Evolutionary conservation across 2,888 invertebrate species (phyloP).

Genomic region (Brenthis hecate): DNA sequence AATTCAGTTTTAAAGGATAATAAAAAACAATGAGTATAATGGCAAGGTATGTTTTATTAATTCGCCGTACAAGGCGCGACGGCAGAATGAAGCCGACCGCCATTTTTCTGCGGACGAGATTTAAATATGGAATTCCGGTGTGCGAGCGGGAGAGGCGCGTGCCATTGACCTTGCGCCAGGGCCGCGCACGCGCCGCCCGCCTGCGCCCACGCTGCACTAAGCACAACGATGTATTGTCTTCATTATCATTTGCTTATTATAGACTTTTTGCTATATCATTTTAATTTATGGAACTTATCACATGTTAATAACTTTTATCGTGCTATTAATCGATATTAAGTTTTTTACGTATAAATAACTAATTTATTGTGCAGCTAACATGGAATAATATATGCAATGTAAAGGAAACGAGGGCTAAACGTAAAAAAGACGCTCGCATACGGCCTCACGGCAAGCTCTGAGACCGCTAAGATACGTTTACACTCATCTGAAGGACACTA

Average conservation of each 20-base stretch:
- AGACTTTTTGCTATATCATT: conserved; percentile 19
- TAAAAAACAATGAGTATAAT: conserved; percentile 74
- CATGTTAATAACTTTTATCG: conserved; percentile 21
- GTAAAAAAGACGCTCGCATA: conserved; percentile 13
- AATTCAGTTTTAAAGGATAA: conserved; percentile 68
- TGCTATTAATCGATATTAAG: not conserved
- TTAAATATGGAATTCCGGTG: conserved; percentile 83
- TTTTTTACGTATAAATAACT: not conserved
- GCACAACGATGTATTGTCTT: conserved; percentile 31
- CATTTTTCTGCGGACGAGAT: conserved; percentile 83
- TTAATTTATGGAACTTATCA: conserved; percentile 14
- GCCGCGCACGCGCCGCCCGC: conserved; percentile 72
- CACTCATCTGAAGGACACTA: conserved; percentile 42
- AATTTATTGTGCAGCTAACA: not conserved
- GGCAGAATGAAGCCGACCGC: conserved; percentile 76
- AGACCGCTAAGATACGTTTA: conserved; percentile 36
- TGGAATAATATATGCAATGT: not conserved
- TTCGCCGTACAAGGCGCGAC: conserved; percentile 73
- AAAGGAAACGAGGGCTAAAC: not conserved
- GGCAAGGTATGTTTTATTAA: conserved; percentile 78
- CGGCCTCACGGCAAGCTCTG: conserved; percentile 10
- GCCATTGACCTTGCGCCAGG: conserved; percentile 81
- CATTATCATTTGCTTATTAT: conserved; percentile 27
- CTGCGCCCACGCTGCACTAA: conserved; percentile 48
- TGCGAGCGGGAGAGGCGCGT: conserved; percentile 80